Evolutionary conservation across 2,797 vertebrate genomes (phyloP).

Genomic region (Ibycter americanus): DNA sequence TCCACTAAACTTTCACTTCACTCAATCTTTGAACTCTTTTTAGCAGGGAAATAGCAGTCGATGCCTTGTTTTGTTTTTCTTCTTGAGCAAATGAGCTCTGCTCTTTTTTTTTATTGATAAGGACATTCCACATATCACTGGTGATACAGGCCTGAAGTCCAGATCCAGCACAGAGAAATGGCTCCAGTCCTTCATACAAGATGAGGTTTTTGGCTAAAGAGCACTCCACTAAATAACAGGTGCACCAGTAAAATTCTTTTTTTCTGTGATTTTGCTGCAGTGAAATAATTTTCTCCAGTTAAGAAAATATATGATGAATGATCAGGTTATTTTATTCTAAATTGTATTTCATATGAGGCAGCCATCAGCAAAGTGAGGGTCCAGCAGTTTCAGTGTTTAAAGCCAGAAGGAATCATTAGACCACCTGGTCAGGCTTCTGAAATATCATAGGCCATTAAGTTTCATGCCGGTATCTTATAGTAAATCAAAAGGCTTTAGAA

Average conservation of each 20-base stretch:
- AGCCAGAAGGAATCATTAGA: conserved; percentile 11
- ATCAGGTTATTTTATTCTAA: background rate
- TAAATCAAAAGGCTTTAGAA: conserved; percentile 21
- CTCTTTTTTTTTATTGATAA: background rate
- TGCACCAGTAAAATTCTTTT: background rate
- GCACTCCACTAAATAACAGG: background rate
- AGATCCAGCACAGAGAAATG: background rate
- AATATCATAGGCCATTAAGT: conserved; percentile 8
- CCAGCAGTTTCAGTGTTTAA: background rate
- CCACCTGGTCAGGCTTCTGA: background rate
- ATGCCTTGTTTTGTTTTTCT: background rate
- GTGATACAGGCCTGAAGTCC: background rate
- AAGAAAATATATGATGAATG: background rate
- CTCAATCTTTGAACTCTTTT: background rate
- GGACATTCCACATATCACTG: background rate
- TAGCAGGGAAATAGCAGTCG: background rate
- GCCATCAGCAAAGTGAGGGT: background rate
- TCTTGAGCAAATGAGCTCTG: background rate
- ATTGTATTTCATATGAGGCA: background rate
- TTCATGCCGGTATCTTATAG: conserved; percentile 6
- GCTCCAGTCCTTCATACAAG: background rate
- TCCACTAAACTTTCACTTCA: background rate
- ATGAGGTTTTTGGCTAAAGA: background rate
- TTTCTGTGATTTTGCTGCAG: background rate
- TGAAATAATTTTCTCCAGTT: background rate